phyloP scores from a whole-genome alignment of 2,797 vertebrate species.

The Sebastes itinus region DNA sequence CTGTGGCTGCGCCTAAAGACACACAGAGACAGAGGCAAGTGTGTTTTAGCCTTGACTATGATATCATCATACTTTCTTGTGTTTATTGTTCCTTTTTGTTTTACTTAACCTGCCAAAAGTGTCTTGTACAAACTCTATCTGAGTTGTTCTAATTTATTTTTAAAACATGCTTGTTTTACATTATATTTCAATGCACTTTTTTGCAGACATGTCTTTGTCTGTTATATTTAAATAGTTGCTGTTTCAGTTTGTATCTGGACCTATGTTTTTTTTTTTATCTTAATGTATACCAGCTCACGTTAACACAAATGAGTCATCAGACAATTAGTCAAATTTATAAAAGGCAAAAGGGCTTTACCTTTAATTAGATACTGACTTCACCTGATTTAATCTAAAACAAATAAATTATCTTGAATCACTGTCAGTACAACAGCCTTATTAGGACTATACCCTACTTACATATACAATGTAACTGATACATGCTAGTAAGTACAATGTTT shows the following conservation, averaged over 20 bases:
- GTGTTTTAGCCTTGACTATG: background rate
- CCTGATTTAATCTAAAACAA: too few species aligned
- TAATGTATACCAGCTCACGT: background rate
- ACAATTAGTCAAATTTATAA: background rate
- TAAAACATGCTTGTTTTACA: background rate
- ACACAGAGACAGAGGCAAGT: background rate
- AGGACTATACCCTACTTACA: too few species aligned
- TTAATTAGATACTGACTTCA: background rate
- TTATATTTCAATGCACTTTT: background rate
- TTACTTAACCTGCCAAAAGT: background rate
- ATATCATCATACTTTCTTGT: background rate
- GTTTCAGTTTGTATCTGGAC: background rate
- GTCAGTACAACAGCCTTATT: too few species aligned
- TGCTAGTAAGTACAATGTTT: too few species aligned
- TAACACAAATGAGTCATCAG: background rate
- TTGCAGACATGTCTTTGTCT: background rate
- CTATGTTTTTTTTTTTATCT: too few species aligned
- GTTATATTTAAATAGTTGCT: background rate
- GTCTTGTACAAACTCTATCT: background rate
- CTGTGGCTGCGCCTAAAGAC: constrained; percentile 5
- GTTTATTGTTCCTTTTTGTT: background rate
- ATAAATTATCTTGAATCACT: too few species aligned
- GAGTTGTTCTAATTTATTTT: background rate
- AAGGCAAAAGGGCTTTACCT: background rate
- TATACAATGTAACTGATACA: too few species aligned